Evolutionary conservation across 2,888 invertebrate genomes (phyloP), one percentile per base, ranked within the genome.

Genomic region (Coecobrya sp.): DNA sequence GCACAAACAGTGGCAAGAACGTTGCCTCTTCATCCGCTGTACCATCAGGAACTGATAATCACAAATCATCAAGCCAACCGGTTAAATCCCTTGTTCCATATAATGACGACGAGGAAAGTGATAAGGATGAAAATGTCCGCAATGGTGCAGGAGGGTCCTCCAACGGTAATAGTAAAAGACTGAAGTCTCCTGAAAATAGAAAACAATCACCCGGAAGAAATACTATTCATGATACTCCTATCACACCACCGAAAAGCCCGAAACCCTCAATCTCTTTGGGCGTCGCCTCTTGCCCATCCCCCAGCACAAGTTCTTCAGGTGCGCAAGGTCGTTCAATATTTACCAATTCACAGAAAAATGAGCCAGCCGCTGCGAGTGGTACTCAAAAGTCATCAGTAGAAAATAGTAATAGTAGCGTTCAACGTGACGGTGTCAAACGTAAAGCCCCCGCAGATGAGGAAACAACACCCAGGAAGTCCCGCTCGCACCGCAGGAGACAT

Each of bases 41-140:
- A 0, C 30, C 86, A 10, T 52, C 85, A 19, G n/a, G 19, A 45
- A 16, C 84, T 27, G 73, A 55, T 25, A 70, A 22, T 22, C 45
- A 25, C 8, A 81, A 52, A 42, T n/a, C n/a, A 36, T 30, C 68
- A 42, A 70, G 81, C 22, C 52, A 89, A n/a, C 4, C 89, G 13
- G 52, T 93, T 0, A 86, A 86, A 30, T n/a, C n/a, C n/a, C 68
- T 93, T 25, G 93, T 93, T 1, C 93, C 93, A 11, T 92, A 93
- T 79, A 87, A 92, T 52, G 92, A 92, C 45, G 89, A 92, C 42
- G 93, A 93, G 19, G 93, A 93, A 68, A 86, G 89, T 84, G 86
- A 86, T 49, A 92, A 91, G 65, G 90, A 90, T 52, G 92, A 92
- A 55, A 79, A 87, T 45, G 59, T 10, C 22, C 87, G 87, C 0